These are phyloP conservation scores for Scaptomyza reducta DNA, from an alignment of 2,888 invertebrate species.

Conservation along the genomic window DNA sequence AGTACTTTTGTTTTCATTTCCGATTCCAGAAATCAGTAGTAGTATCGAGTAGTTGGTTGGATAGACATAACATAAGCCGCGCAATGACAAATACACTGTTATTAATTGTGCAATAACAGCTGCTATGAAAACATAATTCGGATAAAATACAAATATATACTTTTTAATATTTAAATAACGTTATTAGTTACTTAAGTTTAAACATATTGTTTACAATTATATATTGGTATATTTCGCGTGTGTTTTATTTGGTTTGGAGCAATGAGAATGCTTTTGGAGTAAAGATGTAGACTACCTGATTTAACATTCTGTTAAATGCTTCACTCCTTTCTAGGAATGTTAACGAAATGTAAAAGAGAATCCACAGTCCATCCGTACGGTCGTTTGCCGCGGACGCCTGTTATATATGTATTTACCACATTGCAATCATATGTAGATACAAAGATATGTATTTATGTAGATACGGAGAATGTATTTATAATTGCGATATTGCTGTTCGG, in stretches of 20 bases:
- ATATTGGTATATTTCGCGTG: constrained; percentile 1
- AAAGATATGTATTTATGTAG: constrained; percentile 19
- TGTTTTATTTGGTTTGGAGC: not conserved
- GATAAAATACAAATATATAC: not conserved
- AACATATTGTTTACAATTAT: not conserved
- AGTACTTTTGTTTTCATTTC: not conserved
- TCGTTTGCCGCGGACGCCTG: constrained; percentile 40
- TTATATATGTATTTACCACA: constrained; percentile 15
- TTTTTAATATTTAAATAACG: no score
- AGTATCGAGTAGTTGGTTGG: not conserved
- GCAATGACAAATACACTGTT: no score
- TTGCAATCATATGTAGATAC: constrained; percentile 14
- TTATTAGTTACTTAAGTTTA: not conserved
- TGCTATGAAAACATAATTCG: not conserved
- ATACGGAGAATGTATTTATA: constrained; percentile 43
- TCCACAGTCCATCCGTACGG: constrained; percentile 36
- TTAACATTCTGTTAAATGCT: constrained; percentile 33
- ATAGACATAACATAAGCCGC: no score
- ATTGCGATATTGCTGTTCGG: constrained; percentile 51
- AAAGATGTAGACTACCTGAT: not conserved
- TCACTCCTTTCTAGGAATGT: constrained; percentile 16
- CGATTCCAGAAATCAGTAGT: not conserved
- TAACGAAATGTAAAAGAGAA: constrained; percentile 43
- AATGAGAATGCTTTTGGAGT: not conserved
- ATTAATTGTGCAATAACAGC: not conserved